These are phyloP conservation scores for Periophthalmus modestus DNA, from an alignment of 2,113 vertebrate species.

Conservation along the genomic window DNA sequence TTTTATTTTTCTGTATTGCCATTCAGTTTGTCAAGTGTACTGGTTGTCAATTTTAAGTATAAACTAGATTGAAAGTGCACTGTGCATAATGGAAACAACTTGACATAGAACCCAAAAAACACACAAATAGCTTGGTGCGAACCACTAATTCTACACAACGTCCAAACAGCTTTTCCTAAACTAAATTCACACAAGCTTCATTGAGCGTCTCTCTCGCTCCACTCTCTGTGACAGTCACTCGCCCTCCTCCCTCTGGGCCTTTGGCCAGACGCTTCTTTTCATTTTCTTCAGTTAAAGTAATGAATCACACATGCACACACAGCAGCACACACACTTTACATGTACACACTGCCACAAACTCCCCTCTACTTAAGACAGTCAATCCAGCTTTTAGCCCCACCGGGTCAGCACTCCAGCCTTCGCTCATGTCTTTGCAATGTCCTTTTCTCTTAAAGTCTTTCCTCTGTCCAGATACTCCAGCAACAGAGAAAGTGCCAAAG, in stretches of 20 bases:
- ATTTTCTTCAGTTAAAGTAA: slow-evolving; percentile 73
- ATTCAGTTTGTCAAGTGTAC: background rate
- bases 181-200: slow-evolving; percentile 49
- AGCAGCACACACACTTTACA: slow-evolving; percentile 58
- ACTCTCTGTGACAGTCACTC: slow-evolving; percentile 35
- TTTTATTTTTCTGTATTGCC: background rate
- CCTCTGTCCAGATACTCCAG: slow-evolving; percentile 58
- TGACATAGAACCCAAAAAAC: background rate
- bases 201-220: slow-evolving; percentile 41
- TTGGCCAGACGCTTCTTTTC: slow-evolving; percentile 73
- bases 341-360: slow-evolving; percentile 67
- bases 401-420: slow-evolving; percentile 58
- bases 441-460: slow-evolving; percentile 47
- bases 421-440: slow-evolving; percentile 44
- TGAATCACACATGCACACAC: slow-evolving; percentile 73
- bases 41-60: background rate
- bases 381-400: slow-evolving; percentile 67
- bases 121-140: background rate
- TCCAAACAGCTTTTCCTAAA: slow-evolving; percentile 30
- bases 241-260: slow-evolving; percentile 55
- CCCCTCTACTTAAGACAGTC: slow-evolving; percentile 73
- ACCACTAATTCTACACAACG: slow-evolving; percentile 4
- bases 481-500: slow-evolving; percentile 63
- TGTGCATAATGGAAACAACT: background rate
- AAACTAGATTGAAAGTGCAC: background rate